phyloP scores from a whole-genome alignment of 2,888 invertebrate genomes.

The Penaeus monodon region DNA sequence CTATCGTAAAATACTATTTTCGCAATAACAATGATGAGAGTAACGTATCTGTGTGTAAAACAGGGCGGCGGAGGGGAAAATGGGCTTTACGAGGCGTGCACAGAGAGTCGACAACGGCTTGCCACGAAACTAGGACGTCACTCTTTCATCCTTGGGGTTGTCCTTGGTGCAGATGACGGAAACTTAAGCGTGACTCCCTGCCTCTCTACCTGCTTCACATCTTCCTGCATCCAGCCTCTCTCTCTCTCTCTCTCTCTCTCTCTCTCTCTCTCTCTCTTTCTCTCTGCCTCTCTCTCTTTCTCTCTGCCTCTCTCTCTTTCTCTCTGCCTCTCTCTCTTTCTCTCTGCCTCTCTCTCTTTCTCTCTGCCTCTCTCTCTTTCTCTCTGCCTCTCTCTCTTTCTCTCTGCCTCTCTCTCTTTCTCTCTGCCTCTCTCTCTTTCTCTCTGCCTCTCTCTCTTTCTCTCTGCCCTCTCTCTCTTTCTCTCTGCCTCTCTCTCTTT shows the following conservation, averaged over 20 bases:
- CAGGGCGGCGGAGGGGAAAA: neutral
- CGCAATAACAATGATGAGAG: constrained; percentile 20
- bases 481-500: too few species aligned
- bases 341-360: neutral
- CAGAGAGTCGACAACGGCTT: neutral
- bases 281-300: neutral
- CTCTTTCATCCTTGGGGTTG: constrained; percentile 20
- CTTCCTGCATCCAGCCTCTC: neutral
- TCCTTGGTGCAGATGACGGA: neutral
- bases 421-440: constrained; percentile 1
- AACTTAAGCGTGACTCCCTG: neutral
- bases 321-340: neutral
- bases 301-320: constrained; percentile 5
- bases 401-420: neutral
- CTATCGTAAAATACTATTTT: constrained; percentile 10
- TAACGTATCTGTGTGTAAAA: too few species aligned
- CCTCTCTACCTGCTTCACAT: too few species aligned
- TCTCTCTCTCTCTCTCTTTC: constrained; percentile 10
- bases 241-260: constrained; percentile 13
- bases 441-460: neutral
- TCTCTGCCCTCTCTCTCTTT: neutral
- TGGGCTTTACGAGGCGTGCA: neutral
- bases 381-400: neutral
- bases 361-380: constrained; percentile 5
- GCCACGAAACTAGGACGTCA: neutral